These are phyloP conservation scores for Notolepis coatsorum DNA, from an alignment of 2,797 vertebrate genomes.

Conservation along the genomic window DNA sequence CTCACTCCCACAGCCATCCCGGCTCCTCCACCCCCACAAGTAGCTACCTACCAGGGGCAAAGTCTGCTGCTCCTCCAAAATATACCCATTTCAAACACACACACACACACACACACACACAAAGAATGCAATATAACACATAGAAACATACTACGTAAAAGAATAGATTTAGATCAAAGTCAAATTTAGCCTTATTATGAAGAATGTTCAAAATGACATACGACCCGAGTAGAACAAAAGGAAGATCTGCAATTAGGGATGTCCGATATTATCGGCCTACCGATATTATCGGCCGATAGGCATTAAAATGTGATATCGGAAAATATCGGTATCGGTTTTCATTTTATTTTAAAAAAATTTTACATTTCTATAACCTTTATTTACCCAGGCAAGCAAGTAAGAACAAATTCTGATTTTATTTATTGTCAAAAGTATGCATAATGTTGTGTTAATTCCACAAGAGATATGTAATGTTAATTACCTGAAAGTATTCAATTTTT, in stretches of 20 bases:
- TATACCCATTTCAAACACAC: constrained; percentile 55
- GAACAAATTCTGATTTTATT: no score
- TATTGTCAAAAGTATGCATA: no score
- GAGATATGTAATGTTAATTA: no score
- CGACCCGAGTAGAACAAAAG: background rate
- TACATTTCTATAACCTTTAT: no score
- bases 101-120: constrained; percentile 23
- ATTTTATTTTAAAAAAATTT: no score
- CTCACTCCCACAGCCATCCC: constrained; percentile 58
- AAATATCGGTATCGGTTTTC: no score
- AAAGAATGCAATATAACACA: constrained; percentile 40
- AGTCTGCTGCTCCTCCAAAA: constrained; percentile 66
- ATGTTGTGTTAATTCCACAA: no score
- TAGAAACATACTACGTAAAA: constrained; percentile 48
- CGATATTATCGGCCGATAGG: no score
- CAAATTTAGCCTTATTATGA: background rate
- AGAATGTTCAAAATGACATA: constrained; percentile 9
- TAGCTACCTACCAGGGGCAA: constrained; percentile 73
- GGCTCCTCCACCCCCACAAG: constrained; percentile 68
- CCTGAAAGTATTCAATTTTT: no score
- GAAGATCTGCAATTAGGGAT: background rate
- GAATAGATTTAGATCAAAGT: background rate
- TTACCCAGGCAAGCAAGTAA: no score
- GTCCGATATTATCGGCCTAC: no score
- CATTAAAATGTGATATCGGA: no score